Evolutionary conservation across 2,888 invertebrate species (phyloP).

Genomic region (Drosophila mimetica): DNA sequence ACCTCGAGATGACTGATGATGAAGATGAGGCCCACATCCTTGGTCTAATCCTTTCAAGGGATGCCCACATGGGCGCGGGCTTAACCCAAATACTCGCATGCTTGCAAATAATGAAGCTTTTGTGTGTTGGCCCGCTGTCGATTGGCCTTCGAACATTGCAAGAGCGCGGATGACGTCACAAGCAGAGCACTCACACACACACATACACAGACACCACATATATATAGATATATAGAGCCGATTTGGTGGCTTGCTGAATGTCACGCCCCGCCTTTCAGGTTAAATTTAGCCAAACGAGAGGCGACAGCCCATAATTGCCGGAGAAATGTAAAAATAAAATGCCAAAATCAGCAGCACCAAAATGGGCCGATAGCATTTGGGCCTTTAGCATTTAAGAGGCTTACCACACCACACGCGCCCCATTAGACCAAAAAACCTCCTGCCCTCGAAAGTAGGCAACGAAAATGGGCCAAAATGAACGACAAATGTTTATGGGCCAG

Average conservation of each 20-base stretch:
- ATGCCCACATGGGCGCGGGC: slow-evolving; percentile 38
- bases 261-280: slow-evolving; percentile 31
- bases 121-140: slow-evolving; percentile 30
- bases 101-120: slow-evolving; percentile 51
- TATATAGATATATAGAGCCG: slow-evolving; percentile 5
- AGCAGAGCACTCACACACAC: slow-evolving; percentile 18
- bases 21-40: slow-evolving; percentile 22
- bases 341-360: slow-evolving; percentile 23
- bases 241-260: slow-evolving; percentile 30
- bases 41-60: slow-evolving; percentile 47
- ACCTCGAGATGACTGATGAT: slow-evolving; percentile 20
- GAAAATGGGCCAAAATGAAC: slow-evolving; percentile 35
- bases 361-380: slow-evolving; percentile 19
- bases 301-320: slow-evolving; percentile 41
- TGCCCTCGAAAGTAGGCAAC: slow-evolving; percentile 38
- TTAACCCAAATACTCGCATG: slow-evolving; percentile 66
- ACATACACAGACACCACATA: slow-evolving; percentile 1
- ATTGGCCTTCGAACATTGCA: slow-evolving; percentile 61
- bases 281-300: slow-evolving; percentile 37
- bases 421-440: slow-evolving; percentile 11
- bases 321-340: slow-evolving; percentile 34
- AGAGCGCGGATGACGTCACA: slow-evolving; percentile 63
- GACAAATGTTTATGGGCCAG: slow-evolving; percentile 36
- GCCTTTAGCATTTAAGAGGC: slow-evolving; percentile 39
- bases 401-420: slow-evolving; percentile 40